Base-by-base conservation (phyloP, 2,113 vertebrate genomes). In the Vombatus ursinus region DNA sequence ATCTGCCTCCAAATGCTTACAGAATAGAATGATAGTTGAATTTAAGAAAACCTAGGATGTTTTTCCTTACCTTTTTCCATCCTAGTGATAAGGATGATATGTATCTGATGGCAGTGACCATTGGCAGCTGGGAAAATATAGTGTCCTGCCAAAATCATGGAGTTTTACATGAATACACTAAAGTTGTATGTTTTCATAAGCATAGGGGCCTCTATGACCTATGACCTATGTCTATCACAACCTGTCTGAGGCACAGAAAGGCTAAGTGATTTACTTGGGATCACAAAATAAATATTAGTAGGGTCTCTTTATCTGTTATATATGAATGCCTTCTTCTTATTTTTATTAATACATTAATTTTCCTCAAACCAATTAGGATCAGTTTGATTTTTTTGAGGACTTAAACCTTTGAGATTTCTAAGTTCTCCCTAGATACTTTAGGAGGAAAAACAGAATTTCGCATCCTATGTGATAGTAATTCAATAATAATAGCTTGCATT, bases 1-100 rank as follows among this genome's bases (percentile, higher is more conserved):
- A 52, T 91, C 23, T 97, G 68, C 77, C 57, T 93, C 47, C 50
- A 84, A 77, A 84, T 84, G n/a, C 37, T 44, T 53, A 51, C 92
- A 93, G 48, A 77, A 68, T 53, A 49, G 52, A 61, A 91, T 92
- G 89, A 89, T 5, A 11, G 68, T 51, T 92, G 91, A 94, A 28
- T 89, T n/a, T 54, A 49, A 93, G 77, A 0, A 84, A 14, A 51
- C 31, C 0, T 52, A 90, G 47, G 14, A 44, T 84, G 68, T 44
- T 44, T 84, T 84, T 19, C 68, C 19, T 84, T 84, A 44, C 68
- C n/a, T 84, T 84, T 84, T 84, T 84, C n/a, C 37, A 84, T 84
- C n/a, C 19, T 1, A 44, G n/a, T 44, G 37, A 44, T 44, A 84
- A 84, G 68, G n/a, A 84, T 23, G 19, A 19, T 44, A 0, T 44